A percentile compares a stretch with the other conserved stretches of the same genome.
Conservation (phyloP, 2,797 vertebrate species). For the Streptopelia turtur region DNA sequence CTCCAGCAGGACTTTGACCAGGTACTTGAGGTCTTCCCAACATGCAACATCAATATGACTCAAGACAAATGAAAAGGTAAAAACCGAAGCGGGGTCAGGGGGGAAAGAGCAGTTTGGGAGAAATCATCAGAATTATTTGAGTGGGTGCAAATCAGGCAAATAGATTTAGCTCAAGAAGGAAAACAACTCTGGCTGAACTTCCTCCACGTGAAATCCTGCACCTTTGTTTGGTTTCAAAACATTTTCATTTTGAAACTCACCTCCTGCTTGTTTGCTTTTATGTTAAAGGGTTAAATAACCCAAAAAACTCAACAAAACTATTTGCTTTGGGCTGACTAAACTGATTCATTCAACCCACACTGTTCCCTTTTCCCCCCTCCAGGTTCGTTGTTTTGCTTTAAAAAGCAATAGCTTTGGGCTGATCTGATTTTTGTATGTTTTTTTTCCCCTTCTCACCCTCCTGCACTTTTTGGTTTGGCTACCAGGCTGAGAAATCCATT, state of each 20-base stretch:
- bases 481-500: slow-evolving; percentile 59
- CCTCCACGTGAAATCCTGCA: background rate
- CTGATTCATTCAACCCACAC: background rate
- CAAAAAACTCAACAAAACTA: slow-evolving; percentile 11
- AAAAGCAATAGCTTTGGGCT: slow-evolving; percentile 11
- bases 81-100: fast-evolving
- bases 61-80: background rate
- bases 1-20: background rate
- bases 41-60: background rate
- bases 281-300: slow-evolving; percentile 46
- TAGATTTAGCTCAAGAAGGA: background rate
- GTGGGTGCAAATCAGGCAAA: background rate
- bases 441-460: background rate
- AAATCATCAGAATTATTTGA: background rate
- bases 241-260: background rate
- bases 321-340: slow-evolving; percentile 21
- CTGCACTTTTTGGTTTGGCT: slow-evolving; percentile 19
- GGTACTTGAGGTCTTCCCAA: background rate
- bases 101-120: background rate
- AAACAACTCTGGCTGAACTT: background rate
- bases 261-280: slow-evolving; percentile 32
- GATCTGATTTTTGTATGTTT: background rate
- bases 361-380: background rate
- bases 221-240: slow-evolving; percentile 23
- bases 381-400: slow-evolving; percentile 11